These are phyloP conservation scores for Struthidea cinerea DNA, from an alignment of 2,113 vertebrate genomes.

Conservation along the genomic window DNA sequence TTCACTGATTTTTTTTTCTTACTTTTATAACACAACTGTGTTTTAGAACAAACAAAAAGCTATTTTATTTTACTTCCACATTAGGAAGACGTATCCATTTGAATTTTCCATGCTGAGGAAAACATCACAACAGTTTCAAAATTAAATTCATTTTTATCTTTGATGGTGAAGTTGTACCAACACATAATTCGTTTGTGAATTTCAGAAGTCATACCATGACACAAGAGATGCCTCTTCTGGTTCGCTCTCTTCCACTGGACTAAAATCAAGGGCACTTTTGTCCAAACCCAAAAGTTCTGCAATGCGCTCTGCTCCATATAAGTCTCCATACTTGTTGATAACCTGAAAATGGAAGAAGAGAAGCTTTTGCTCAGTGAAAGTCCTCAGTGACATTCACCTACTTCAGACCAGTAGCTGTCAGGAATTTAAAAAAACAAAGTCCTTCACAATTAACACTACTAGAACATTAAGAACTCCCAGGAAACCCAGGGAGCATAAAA, in stretches of 20 bases:
- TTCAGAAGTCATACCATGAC: slow-evolving; percentile 80
- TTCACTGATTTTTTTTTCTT: not conserved
- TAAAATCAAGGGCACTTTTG: slow-evolving; percentile 95
- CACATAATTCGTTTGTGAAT: not conserved
- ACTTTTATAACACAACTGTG: not conserved
- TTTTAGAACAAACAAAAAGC: not conserved
- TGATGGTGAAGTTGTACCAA: not conserved
- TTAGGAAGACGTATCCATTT: not conserved
- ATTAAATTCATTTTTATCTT: not conserved
- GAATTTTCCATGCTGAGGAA: not conserved
- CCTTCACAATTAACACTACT: not conserved
- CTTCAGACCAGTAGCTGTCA: not conserved
- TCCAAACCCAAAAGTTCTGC: slow-evolving; percentile 95
- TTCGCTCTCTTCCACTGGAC: slow-evolving; percentile 87
- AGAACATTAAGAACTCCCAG: slow-evolving; percentile 29
- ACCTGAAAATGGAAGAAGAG: slow-evolving; percentile 74
- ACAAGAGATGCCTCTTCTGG: slow-evolving; percentile 88
- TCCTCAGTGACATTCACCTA: not conserved
- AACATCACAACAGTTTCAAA: not conserved
- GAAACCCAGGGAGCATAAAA: not conserved
- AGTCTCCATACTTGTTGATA: slow-evolving; percentile 96
- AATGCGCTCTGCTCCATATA: slow-evolving; percentile 94
- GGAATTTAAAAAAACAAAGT: not conserved
- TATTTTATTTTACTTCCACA: not conserved
- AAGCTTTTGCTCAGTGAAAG: not conserved